Percentiles rank a stretch among this genome's conserved stretches.
Evolutionary conservation across 2,113 vertebrate genomes (phyloP).

Genomic region (Indicator indicator): DNA sequence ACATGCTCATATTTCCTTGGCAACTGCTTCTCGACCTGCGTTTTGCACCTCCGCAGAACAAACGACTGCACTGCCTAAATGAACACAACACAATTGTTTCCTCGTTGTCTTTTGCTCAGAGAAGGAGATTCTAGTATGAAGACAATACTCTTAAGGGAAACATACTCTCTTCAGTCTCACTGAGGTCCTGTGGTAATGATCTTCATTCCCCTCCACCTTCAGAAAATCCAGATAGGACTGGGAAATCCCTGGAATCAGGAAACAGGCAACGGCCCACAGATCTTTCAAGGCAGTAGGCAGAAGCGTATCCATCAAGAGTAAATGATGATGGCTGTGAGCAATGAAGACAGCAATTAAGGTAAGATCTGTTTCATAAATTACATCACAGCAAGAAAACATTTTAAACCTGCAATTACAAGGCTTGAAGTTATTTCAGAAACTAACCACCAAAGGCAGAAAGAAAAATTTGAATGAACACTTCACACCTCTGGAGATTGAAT

Average conservation of each 20-base stretch:
- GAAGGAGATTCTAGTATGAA: neutral
- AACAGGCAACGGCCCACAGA: slow-evolving; percentile 90
- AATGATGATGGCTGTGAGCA: slow-evolving; percentile 79
- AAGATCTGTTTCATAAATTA: neutral
- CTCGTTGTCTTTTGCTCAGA: neutral
- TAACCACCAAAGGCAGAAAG: neutral
- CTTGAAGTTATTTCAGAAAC: neutral
- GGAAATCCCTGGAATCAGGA: slow-evolving; percentile 87
- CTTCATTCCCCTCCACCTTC: slow-evolving; percentile 85
- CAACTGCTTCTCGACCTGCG: slow-evolving; percentile 88
- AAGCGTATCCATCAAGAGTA: slow-evolving; percentile 86
- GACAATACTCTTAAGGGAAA: neutral
- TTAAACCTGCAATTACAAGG: neutral
- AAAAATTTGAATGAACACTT: neutral
- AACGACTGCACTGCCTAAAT: slow-evolving; percentile 86
- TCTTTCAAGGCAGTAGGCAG: slow-evolving; percentile 88
- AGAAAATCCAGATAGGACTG: slow-evolving; percentile 82
- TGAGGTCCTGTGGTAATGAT: slow-evolving; percentile 87
- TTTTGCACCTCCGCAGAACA: slow-evolving; percentile 86
- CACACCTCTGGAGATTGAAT: slow-evolving; percentile 84
- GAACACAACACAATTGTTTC: neutral
- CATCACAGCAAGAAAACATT: neutral
- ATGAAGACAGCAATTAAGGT: neutral
- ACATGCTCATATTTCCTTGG: slow-evolving; percentile 88
- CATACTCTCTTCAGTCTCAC: slow-evolving; percentile 84